Base-by-base conservation (phyloP, 2,113 vertebrate genomes). In the Micromys minutus region DNA sequence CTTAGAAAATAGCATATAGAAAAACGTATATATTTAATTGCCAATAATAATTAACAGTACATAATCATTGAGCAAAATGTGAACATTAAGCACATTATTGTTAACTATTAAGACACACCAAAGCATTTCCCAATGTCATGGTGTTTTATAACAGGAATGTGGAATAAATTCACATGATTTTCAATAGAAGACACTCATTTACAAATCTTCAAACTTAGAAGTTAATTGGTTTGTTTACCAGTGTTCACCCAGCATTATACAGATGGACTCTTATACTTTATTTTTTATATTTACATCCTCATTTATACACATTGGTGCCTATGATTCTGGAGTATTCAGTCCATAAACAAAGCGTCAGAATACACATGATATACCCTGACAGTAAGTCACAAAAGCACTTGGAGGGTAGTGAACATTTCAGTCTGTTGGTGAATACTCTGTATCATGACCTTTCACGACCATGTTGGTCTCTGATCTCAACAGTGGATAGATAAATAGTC, bases 81-180 rank as follows among this genome's bases (percentile, higher is more conserved):
- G 29, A 91, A 67, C 80, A 80, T 13, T 31, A 26, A 50, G 7
- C 47, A 74, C 4, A 85, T 45, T 31, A 83, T 47, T 61, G 75
- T 76, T 94, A 87, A 72, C 61, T 87, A 74, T 57, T 89, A 31
- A 92, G 76, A 65, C 1, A 87, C 21, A 47, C 76, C 5, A 61
- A 72, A 75, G 67, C 2, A 65, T 55, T 89, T 93, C 12, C 29
- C 85, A 63, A 59, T 29, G 16, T 83, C 26, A 29, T 3, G 29
- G 13, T 83, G 15, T 77, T 92, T 90, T 69, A 55, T 67, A 61
- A 63, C 15, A 42, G 39, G 13, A 63, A 12, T 42, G 8, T 84
- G 22, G 12, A 63, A 84, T 84, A 42, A 63, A 42, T 42, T 45
- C 4, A 84, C 24, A 42, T 84, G 15, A 63, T 63, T 45, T 84